Evolutionary conservation across 2,888 invertebrate species (phyloP).

Genomic region (Blastobasis lacticolella): DNA sequence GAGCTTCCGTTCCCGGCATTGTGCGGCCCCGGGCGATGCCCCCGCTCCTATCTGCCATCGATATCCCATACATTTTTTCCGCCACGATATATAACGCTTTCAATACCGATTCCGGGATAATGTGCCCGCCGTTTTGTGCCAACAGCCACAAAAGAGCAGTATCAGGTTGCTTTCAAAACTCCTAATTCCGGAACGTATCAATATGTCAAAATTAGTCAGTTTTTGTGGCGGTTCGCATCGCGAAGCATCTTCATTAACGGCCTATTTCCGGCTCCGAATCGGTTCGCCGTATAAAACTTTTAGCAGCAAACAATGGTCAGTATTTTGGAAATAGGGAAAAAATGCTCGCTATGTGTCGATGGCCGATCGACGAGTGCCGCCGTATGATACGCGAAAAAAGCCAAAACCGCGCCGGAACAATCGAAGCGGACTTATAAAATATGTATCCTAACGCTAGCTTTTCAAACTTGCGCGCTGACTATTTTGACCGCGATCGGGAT

Average conservation of each 20-base stretch:
- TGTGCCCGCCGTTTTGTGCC: slow-evolving; percentile 25
- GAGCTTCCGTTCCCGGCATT: slow-evolving; percentile 53
- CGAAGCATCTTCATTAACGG: too few species aligned
- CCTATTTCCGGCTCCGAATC: too few species aligned
- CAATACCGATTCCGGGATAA: slow-evolving; percentile 24
- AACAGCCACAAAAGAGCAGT: not conserved
- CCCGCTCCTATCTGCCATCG: slow-evolving; percentile 38
- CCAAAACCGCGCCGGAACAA: slow-evolving; percentile 61
- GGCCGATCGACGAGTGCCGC: slow-evolving; percentile 50
- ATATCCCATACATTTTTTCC: slow-evolving; percentile 43
- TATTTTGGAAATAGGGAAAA: slow-evolving; percentile 45
- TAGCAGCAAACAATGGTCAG: slow-evolving; percentile 49
- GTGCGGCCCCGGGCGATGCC: slow-evolving; percentile 50
- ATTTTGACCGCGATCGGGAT: slow-evolving; percentile 66
- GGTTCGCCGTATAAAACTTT: slow-evolving; percentile 25
- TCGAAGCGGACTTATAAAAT: slow-evolving; percentile 73
- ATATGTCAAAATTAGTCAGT: too few species aligned
- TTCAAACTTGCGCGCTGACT: slow-evolving; percentile 60
- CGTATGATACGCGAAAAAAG: slow-evolving; percentile 53
- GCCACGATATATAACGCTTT: slow-evolving; percentile 28
- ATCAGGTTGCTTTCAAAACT: not conserved
- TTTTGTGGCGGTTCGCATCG: too few species aligned
- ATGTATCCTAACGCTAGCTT: slow-evolving; percentile 63
- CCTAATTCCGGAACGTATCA: too few species aligned
- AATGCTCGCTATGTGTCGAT: slow-evolving; percentile 57